These are phyloP conservation scores for Resseliella maxima DNA, from an alignment of 2,888 invertebrate genomes.

Conservation along the genomic window DNA sequence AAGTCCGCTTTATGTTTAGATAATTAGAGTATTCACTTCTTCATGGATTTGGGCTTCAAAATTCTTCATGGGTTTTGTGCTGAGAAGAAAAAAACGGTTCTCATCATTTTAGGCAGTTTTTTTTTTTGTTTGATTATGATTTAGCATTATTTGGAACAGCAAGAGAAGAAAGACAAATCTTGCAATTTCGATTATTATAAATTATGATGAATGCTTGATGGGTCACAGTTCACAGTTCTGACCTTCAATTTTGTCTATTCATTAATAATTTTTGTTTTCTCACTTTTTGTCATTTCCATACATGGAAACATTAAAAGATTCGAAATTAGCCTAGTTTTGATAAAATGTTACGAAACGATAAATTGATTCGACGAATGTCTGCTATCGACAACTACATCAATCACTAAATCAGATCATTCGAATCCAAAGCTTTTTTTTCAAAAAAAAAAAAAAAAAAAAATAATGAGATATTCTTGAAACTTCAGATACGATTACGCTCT, in stretches of 20 bases:
- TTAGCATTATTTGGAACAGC: not conserved
- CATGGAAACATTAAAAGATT: not conserved
- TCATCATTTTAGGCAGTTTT: not conserved
- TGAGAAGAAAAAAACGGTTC: not conserved
- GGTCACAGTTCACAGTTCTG: too few relatives aligned
- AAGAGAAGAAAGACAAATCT: not conserved
- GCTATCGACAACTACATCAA: conserved; percentile 13
- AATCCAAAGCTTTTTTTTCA: not conserved
- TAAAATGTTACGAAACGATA: not conserved
- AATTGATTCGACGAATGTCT: not conserved
- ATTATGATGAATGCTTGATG: not conserved
- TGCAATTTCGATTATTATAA: not conserved
- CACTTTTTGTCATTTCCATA: not conserved
- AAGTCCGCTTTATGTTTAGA: not conserved
- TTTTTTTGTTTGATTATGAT: not conserved
- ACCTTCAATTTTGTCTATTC: not conserved
- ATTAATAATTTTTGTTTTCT: not conserved
- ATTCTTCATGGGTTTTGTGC: not conserved
- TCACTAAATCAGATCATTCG: not conserved
- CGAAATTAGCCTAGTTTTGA: not conserved
- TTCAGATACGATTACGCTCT: not conserved
- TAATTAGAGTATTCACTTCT: not conserved
- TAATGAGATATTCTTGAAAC: conserved; percentile 4
- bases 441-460: too few relatives aligned
- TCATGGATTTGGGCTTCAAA: not conserved